Evolutionary conservation across 2,113 vertebrate species (phyloP), one percentile per base, ranked within the genome.

Genomic region (Cochlearius cochlearius): DNA sequence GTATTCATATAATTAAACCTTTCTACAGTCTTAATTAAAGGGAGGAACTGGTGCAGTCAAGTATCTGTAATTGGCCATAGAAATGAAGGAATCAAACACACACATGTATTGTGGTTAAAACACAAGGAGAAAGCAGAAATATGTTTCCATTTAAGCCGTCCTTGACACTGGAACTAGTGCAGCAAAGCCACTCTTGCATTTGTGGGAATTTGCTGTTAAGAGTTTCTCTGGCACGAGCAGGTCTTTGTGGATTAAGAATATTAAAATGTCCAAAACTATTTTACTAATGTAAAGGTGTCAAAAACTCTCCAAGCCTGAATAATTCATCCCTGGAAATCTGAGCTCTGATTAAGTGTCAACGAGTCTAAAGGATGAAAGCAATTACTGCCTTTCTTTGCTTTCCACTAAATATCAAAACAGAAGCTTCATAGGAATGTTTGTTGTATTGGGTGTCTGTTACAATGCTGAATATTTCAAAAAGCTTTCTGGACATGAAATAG

Each of bases 331-430:
- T 74, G 29, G 72, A 84, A 80, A 91, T 81, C 41, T 32, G 38
- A 88, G 78, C 38, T 86, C 49, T 90, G 71, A 76, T 94, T 76
- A 93, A 91, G 56, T 80, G 45, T 76, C 88, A 93, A 82, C 20
- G 12, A 59, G 14, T 67, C 75, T 77, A 58, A 88, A 86, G 32
- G 79, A 95, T 90, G 26, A 92, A 94, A 90, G 50, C 74, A 93
- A 60, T 86, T 88, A 82, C 58, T 73, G 30, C 15, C 11, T 88
- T 34, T 41, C 43, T 80, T 77, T 80, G 26, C 23, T 90, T 92
- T 77, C 63, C 45, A n/a, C 50, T 41, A 64, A 88, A 63, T 16
- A 92, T 41, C 56, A 59, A 72, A 81, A 17, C 12, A 15, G 69
- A 71, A 80, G 41, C 43, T 93, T 47, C 32, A 20, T 32, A 55